These are phyloP conservation scores for Heteronetta atricapilla DNA, from an alignment of 2,113 vertebrate genomes.

Conservation along the genomic window DNA sequence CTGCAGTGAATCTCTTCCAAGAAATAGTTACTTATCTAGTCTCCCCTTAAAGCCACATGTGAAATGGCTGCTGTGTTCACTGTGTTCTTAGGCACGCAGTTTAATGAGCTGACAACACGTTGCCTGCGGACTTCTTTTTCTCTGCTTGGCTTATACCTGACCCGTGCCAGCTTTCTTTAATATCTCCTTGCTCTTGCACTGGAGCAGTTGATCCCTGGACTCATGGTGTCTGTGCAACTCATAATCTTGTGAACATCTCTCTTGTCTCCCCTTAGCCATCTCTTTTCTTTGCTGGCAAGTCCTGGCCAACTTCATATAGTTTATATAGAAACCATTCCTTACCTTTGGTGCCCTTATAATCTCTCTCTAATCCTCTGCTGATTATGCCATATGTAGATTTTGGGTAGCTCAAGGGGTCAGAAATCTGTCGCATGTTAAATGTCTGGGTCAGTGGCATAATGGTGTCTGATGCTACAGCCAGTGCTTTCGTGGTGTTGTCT, in stretches of 20 bases:
- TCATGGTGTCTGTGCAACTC: background rate
- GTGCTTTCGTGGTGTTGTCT: background rate
- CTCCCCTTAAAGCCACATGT: background rate
- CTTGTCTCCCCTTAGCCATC: background rate
- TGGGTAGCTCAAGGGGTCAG: background rate
- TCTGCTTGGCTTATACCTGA: background rate
- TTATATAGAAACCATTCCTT: background rate
- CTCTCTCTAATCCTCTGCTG: background rate
- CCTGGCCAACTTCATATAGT: background rate
- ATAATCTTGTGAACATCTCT: background rate
- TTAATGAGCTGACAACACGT: background rate
- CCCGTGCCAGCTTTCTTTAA: accelerated
- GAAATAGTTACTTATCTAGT: background rate
- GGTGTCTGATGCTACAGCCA: background rate
- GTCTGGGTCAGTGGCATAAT: background rate
- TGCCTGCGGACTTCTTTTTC: background rate
- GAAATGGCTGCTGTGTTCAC: background rate
- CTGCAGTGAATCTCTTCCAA: background rate
- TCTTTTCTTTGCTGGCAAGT: background rate
- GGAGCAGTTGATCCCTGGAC: background rate
- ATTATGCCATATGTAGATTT: background rate
- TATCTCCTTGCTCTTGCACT: background rate
- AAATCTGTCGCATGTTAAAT: background rate
- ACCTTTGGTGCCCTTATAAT: background rate
- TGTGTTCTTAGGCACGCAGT: background rate